Evolutionary conservation across 2,888 invertebrate genomes (phyloP).

Genomic region (Lasioglossum malachurum): DNA sequence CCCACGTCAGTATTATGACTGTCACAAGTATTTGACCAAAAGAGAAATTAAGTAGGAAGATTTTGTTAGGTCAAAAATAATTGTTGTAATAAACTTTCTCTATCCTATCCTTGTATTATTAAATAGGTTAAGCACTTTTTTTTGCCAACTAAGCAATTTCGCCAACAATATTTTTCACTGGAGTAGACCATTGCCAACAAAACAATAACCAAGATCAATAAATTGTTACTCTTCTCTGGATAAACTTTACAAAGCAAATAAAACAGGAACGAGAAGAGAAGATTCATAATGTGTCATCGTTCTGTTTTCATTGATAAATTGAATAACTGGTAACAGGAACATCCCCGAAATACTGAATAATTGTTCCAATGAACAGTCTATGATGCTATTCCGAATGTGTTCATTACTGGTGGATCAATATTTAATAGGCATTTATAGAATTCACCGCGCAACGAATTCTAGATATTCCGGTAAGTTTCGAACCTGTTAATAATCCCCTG

Average conservation of each 20-base stretch:
- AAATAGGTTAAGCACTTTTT: background rate
- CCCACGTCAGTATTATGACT: background rate
- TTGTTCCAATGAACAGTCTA: constrained; percentile 17
- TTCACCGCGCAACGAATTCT: constrained; percentile 39
- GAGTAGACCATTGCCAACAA: background rate
- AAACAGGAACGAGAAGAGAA: background rate
- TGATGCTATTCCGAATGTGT: constrained; percentile 26
- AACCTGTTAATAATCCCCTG: constrained; percentile 28
- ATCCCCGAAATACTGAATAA: constrained; percentile 7
- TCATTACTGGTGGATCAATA: constrained; percentile 44
- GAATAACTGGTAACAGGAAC: background rate
- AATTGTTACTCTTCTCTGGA: background rate
- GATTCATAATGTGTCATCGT: background rate
- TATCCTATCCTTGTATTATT: background rate
- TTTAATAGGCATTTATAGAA: constrained; percentile 49
- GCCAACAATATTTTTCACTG: background rate
- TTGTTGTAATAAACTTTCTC: background rate
- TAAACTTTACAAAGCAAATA: background rate
- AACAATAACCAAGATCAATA: background rate
- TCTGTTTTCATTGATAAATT: constrained; percentile 1
- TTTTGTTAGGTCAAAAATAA: background rate
- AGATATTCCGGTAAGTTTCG: constrained; percentile 34
- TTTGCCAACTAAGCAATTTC: background rate
- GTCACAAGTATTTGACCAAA: background rate
- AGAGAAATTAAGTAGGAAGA: no score